Base-by-base conservation (phyloP, 2,797 vertebrate species). In the Anguilla obscura region DNA sequence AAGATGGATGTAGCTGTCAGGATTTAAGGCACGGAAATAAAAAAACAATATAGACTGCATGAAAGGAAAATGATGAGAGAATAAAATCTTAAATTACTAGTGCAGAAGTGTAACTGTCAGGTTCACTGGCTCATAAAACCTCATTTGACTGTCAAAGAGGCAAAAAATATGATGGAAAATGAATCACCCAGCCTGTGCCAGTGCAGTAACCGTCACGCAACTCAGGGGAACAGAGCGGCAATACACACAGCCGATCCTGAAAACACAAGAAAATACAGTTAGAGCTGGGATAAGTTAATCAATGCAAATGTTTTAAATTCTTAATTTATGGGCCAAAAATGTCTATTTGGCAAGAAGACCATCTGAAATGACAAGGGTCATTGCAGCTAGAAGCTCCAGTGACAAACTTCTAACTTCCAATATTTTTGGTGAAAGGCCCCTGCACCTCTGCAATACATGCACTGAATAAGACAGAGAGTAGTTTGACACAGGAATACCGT, bases 141-240 rank as follows among this genome's bases (percentile, higher is more conserved):
- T 69, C 24, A 69, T 76, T 76, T 76, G 33, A 76, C 27, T 76
- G 71, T 33, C 33, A 33, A 33, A 33, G 52, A 40, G 45, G 14
- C 9, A n/a, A 50, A 82, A 48, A 24, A 74, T 5, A 16, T 1
- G 18, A 18, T 21, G 21, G 79, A 10, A 50, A 82, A 82, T 82
- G 30, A 85, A 89, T 90, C 69, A 89, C 90, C 79, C 27, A 0
- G 30, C 89, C 87, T 76, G 89, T 33, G 88, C 89, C 83, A 91
- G 58, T 52, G 85, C 88, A 56, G 87, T 86, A 30, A 92, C 90
- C 0, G 87, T 90, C 86, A 93, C 89, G 87, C 90, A 89, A 83
- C 92, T 93, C 88, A 92, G 69, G 33, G 88, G 86, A 2, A 93
- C 83, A 76, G 91, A 93, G 14, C 90, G 90, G 63, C 92, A 93